Conservation (phyloP, 2,888 invertebrate species). For the Scaptomyza tumidula region DNA sequence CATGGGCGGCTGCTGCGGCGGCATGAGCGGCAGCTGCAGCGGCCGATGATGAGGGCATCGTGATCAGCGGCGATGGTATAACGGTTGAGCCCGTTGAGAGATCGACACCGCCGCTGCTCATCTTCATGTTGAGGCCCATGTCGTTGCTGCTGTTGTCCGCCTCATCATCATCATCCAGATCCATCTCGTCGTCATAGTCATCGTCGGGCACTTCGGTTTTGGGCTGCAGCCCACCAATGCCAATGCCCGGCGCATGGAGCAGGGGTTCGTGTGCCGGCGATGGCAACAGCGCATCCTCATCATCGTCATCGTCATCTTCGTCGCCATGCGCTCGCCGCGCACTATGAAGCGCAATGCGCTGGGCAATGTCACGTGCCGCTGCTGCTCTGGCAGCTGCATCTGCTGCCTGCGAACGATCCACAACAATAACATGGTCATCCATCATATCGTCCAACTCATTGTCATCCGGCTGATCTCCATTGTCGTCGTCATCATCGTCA, state of each 20-base stretch:
- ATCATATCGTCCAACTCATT: conserved; percentile 47
- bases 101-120: conserved; percentile 82
- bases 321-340: conserved; percentile 45
- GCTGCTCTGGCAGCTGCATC: conserved; percentile 56
- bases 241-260: conserved; percentile 40
- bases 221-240: conserved; percentile 50
- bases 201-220: conserved; percentile 77
- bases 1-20: conserved; percentile 41
- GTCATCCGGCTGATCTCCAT: conserved; percentile 35
- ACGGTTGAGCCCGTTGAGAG: conserved; percentile 82
- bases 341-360: conserved; percentile 60
- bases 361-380: conserved; percentile 65
- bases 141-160: conserved; percentile 87
- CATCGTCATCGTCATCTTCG: conserved; percentile 59
- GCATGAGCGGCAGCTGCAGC: conserved; percentile 61
- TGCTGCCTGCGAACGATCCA: conserved; percentile 46
- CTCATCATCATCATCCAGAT: conserved; percentile 86
- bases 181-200: conserved; percentile 82
- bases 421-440: conserved; percentile 54
- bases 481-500: conserved; percentile 51
- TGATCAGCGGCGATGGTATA: conserved; percentile 67
- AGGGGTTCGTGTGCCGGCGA: conserved; percentile 50
- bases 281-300: conserved; percentile 43
- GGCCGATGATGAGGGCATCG: conserved; percentile 60
- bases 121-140: conserved; percentile 87